phyloP scores from a whole-genome alignment of 2,888 invertebrate species.

The Pyrrhosoma nymphula region DNA sequence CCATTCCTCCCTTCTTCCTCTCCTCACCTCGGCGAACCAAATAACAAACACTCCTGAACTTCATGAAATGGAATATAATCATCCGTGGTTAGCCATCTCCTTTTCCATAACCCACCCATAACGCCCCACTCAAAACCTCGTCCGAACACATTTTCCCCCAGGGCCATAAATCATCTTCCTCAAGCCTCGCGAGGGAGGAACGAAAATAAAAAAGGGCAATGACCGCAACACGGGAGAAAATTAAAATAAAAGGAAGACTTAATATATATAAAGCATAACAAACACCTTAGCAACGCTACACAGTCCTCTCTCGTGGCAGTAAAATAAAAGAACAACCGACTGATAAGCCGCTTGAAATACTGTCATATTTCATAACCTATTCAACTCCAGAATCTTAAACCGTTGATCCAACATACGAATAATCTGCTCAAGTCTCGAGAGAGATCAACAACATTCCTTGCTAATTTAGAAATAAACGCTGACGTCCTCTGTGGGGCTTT shows the following conservation, averaged over 20 bases:
- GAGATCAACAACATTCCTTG: too few relatives aligned
- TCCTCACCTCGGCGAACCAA: slow-evolving; percentile 11
- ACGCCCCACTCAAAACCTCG: background rate
- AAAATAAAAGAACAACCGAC: background rate
- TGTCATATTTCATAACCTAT: background rate
- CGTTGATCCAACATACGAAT: too few relatives aligned
- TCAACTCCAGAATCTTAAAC: background rate
- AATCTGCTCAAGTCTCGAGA: too few relatives aligned
- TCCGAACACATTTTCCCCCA: background rate
- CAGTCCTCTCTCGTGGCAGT: background rate
- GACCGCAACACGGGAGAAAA: background rate
- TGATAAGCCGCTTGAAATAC: background rate
- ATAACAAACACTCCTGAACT: background rate
- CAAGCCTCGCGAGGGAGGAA: background rate
- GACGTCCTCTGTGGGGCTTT: too few relatives aligned
- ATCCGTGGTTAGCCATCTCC: background rate
- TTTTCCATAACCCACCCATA: slow-evolving; percentile 6
- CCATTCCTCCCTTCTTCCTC: background rate
- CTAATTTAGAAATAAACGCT: background rate
- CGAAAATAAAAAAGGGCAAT: background rate
- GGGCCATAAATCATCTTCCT: slow-evolving; percentile 40
- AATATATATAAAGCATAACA: background rate
- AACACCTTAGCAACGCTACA: background rate
- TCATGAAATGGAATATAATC: slow-evolving; percentile 13
- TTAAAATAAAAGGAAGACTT: background rate